Evolutionary conservation across 2,797 vertebrate genomes (phyloP).

Genomic region (Paedocypris micromegethes): DNA sequence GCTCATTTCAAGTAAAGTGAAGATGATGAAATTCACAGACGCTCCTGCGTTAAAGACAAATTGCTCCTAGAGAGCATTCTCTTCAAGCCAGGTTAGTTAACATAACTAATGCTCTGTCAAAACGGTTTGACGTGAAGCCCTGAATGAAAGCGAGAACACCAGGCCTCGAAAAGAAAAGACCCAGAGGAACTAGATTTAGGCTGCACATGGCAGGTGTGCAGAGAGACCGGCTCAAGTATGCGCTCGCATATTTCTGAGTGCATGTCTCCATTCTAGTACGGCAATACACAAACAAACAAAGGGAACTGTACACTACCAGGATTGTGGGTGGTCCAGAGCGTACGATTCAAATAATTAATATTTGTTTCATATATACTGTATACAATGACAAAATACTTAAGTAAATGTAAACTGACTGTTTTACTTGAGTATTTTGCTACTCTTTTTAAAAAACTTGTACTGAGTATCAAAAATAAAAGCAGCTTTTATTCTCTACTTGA

Average conservation of each 20-base stretch:
- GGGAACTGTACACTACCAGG: neutral
- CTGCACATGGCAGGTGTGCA: slow-evolving; percentile 2
- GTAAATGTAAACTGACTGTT: no score
- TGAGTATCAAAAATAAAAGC: no score
- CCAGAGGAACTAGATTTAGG: neutral
- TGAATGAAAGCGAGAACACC: neutral
- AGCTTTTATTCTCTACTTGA: no score
- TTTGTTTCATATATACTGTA: neutral
- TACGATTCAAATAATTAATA: no score
- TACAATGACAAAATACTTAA: neutral
- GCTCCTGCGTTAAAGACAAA: no score
- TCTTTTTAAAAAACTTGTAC: neutral
- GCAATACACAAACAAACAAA: slow-evolving; percentile 7
- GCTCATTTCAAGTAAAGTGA: no score
- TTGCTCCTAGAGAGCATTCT: no score
- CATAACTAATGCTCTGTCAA: no score
- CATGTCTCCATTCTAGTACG: slow-evolving; percentile 2
- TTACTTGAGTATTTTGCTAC: no score
- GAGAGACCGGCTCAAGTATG: neutral
- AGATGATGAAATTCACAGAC: no score
- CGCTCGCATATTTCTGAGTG: neutral
- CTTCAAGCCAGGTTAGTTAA: no score
- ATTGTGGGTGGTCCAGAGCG: neutral
- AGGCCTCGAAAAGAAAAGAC: no score
- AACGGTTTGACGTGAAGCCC: neutral